These are phyloP conservation scores for Sarcophilus harrisii DNA, from an alignment of 2,797 vertebrate genomes.

Conservation along the genomic window DNA sequence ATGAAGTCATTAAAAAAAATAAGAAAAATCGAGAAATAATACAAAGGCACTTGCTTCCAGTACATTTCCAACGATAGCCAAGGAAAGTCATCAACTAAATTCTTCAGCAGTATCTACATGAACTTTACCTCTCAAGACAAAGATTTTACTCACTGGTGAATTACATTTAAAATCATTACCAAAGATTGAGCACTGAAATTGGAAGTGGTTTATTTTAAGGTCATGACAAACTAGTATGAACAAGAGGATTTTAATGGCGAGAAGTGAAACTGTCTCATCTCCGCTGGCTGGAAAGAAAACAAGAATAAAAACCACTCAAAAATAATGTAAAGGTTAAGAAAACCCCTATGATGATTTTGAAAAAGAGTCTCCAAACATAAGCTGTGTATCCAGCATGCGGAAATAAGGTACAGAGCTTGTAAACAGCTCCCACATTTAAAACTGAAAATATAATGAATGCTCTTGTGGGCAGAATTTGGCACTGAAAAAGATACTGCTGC, in stretches of 20 bases:
- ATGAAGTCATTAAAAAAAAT: neutral
- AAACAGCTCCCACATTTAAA: slow-evolving; percentile 33
- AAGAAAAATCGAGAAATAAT: neutral
- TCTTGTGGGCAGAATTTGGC: neutral
- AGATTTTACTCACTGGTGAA: neutral
- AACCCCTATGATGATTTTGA: slow-evolving; percentile 70
- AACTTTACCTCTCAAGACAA: neutral
- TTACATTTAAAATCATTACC: slow-evolving; percentile 4
- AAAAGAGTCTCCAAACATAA: slow-evolving; percentile 33
- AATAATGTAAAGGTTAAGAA: slow-evolving; percentile 50
- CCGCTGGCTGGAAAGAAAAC: slow-evolving; percentile 59
- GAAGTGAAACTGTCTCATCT: slow-evolving; percentile 60
- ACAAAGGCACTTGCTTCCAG: neutral
- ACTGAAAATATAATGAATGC: neutral
- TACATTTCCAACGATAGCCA: neutral
- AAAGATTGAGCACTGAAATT: slow-evolving; percentile 33
- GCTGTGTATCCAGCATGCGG: neutral
- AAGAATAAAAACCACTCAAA: slow-evolving; percentile 24
- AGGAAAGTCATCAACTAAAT: neutral
- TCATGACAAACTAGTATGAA: slow-evolving; percentile 63
- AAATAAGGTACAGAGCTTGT: slow-evolving; percentile 55
- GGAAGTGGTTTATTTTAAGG: slow-evolving; percentile 56
- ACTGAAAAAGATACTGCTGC: neutral
- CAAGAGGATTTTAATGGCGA: slow-evolving; percentile 68
- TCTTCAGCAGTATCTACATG: neutral